phyloP scores from a whole-genome alignment of 2,888 invertebrate genomes.

The Brachylomia viminalis region DNA sequence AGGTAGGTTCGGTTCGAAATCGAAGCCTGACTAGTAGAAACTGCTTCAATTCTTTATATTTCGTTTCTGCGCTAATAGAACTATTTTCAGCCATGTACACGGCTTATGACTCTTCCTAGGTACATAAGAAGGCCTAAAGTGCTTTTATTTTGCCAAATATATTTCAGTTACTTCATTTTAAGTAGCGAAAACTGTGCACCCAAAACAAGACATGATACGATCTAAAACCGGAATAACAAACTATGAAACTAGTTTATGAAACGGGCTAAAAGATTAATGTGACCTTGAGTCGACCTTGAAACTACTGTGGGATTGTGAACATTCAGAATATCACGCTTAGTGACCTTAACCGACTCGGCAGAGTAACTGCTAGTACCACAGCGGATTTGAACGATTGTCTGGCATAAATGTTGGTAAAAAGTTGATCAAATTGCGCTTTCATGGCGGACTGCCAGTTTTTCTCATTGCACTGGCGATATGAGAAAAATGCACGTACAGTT shows the following conservation, averaged over 20 bases:
- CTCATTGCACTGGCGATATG: not conserved
- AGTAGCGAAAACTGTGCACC: not conserved
- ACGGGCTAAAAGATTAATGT: slow-evolving; percentile 34
- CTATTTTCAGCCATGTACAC: not conserved
- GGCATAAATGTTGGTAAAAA: slow-evolving; percentile 35
- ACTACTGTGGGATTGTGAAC: slow-evolving; percentile 30
- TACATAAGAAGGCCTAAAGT: not conserved
- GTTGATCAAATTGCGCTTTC: slow-evolving; percentile 26
- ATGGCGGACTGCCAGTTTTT: slow-evolving; percentile 48
- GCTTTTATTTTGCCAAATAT: not conserved
- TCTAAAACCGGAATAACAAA: slow-evolving; percentile 16
- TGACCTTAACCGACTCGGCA: slow-evolving; percentile 13
- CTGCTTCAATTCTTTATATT: not conserved
- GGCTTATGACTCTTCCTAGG: not conserved
- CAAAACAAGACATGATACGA: slow-evolving; percentile 7
- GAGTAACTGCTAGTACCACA: slow-evolving; percentile 5
- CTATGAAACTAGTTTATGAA: slow-evolving; percentile 34
- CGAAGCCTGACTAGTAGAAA: not conserved
- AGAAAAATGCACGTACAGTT: slow-evolving; percentile 7
- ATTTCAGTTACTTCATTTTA: not conserved
- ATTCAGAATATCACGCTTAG: slow-evolving; percentile 28
- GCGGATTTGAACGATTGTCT: slow-evolving; percentile 23
- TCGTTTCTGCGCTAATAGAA: too few relatives aligned
- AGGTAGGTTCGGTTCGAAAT: not conserved
- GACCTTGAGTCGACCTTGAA: slow-evolving; percentile 43